phyloP scores from a whole-genome alignment of 2,888 invertebrate genomes.

The Lasioglossum zephyrum region DNA sequence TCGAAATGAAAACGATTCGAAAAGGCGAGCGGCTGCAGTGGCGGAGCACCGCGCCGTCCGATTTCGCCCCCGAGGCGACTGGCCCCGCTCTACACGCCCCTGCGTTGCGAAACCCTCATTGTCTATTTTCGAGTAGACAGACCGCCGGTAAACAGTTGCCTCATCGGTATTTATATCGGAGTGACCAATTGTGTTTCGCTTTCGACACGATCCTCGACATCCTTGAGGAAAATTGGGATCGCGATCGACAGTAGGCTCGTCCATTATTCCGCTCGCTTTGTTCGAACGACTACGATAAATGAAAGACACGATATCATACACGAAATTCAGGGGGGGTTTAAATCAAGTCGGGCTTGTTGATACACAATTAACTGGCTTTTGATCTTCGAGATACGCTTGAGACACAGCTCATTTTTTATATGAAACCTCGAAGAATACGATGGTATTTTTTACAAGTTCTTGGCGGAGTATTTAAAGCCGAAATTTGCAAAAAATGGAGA shows the following conservation, averaged over 20 bases:
- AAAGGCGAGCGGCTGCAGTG: slow-evolving; percentile 54
- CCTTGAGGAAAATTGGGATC: not conserved
- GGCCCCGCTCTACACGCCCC: slow-evolving; percentile 38
- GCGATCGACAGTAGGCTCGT: not conserved
- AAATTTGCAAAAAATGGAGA: not conserved
- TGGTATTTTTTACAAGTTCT: not conserved
- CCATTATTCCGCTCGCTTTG: not conserved
- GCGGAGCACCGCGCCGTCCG: slow-evolving; percentile 36
- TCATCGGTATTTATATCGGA: slow-evolving; percentile 22
- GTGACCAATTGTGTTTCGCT: slow-evolving; percentile 25
- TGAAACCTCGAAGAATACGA: not conserved
- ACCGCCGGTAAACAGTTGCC: slow-evolving; percentile 36
- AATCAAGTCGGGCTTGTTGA: not conserved
- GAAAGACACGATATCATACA: not conserved
- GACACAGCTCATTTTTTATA: not conserved
- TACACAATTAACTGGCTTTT: not conserved
- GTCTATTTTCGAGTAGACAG: slow-evolving; percentile 41
- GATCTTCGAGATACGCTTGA: not conserved
- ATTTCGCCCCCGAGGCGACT: slow-evolving; percentile 50
- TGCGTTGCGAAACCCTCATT: slow-evolving; percentile 47
- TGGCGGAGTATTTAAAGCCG: not conserved
- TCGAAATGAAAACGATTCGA: slow-evolving; percentile 56
- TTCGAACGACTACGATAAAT: not conserved
- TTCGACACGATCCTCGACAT: slow-evolving; percentile 5
- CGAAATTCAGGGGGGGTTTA: not conserved